A percentile compares a stretch with the other conserved stretches of the same genome.
phyloP scores from a whole-genome alignment of 1,140 invertebrate genomes.

The Caenorhabditis briggsae region DNA sequence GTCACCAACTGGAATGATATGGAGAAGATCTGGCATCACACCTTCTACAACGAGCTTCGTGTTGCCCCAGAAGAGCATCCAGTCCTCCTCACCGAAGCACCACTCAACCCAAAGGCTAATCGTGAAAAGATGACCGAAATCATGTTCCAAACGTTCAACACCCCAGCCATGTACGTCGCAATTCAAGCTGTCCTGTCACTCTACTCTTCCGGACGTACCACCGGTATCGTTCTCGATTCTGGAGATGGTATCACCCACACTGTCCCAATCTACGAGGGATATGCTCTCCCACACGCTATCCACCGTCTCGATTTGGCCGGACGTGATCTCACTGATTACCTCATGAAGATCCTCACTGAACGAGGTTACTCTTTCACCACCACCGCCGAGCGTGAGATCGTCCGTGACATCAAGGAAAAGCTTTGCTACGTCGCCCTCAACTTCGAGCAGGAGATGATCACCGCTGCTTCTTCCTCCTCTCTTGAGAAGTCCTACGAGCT shows the following conservation, averaged over 20 bases:
- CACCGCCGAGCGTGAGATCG: conserved; percentile 80
- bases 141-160: conserved; percentile 78
- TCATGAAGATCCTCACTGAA: conserved; percentile 72
- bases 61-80: conserved; percentile 81
- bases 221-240: conserved; percentile 71
- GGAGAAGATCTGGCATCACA: conserved; percentile 79
- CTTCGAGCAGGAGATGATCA: conserved; percentile 94
- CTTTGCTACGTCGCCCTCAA: conserved; percentile 85
- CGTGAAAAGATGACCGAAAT: conserved; percentile 77
- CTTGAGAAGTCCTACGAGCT: conserved; percentile 79
- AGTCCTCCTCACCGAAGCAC: conserved; percentile 79
- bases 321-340: conserved; percentile 72
- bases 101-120: conserved; percentile 80
- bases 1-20: no score
- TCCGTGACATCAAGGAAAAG: conserved; percentile 86
- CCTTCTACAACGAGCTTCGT: conserved; percentile 81
- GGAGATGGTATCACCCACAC: conserved; percentile 73
- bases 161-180: conserved; percentile 79
- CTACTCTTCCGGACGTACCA: conserved; percentile 72
- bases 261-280: conserved; percentile 73
- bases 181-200: conserved; percentile 73
- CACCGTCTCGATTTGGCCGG: conserved; percentile 70
- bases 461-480: conserved; percentile 82
- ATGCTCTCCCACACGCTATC: conserved; percentile 68
- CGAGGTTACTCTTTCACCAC: conserved; percentile 69